Evolutionary conservation across 2,888 invertebrate genomes (phyloP), one percentile per base, ranked within the genome.

Genomic region (Chymomyza caudatula): DNA sequence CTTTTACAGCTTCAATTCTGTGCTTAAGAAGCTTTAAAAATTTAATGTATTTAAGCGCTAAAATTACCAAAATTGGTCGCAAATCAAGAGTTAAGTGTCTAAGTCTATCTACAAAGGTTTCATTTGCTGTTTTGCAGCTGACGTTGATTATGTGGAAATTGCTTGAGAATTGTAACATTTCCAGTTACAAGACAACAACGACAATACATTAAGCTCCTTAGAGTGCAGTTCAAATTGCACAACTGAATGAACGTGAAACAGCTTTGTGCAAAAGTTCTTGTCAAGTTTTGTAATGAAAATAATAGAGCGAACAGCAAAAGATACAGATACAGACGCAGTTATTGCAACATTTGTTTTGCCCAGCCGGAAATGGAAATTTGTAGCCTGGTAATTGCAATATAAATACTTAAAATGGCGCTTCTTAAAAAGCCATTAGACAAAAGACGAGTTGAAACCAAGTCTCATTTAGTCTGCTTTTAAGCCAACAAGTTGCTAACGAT

Each of bases 341-440:
- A 13, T n/a, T n/a, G 22, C 53, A 19, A 25, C 25, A 25, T 53
- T 37, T 37, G 29, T 37, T 2, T 37, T 37, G 29, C 11, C 37
- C 13, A 52, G 25, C 37, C 29, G 56, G 19, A 53, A 15, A 23
- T 49, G 58, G 54, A 37, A 58, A 57, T 25, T 44, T 20, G 42
- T 42, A 64, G 43, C 58, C 61, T 74, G 67, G 65, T 62, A 76
- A 77, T 73, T 74, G 76, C 68, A 77, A 67, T 69, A 57, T 66
- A 76, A 83, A 77, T 73, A 70, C 71, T 68, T 67, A 52, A 71
- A 74, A 42, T 25, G 57, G 37, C 57, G 58, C 25, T 23, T 37
- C 44, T 47, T 54, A 52, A 61, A 74, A 80, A 83, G 76, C 74
- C 80, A 66, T 71, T 72, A 49, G 13, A 49, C 64, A 66, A 71